These are phyloP conservation scores for Drosophila triauraria DNA, from an alignment of 1,140 invertebrate species.

Conservation along the genomic window DNA sequence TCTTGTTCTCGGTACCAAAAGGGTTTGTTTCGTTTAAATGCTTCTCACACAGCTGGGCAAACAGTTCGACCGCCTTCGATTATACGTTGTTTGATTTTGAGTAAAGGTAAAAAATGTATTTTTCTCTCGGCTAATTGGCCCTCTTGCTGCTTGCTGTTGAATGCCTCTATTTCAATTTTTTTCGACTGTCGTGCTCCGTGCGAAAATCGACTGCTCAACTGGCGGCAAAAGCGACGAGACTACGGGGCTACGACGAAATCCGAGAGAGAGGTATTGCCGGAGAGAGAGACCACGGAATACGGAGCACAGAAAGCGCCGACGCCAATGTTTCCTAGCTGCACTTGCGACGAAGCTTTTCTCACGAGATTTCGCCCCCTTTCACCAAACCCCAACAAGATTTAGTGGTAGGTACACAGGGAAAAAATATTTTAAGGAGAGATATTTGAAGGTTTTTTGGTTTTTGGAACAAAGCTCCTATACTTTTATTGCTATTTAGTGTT, in stretches of 20 bases:
- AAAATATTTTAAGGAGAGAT: background rate
- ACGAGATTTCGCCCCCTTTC: constrained; percentile 25
- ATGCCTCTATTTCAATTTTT: constrained; percentile 66
- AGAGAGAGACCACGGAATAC: constrained; percentile 11
- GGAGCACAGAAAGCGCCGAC: constrained; percentile 51
- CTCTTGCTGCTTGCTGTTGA: constrained; percentile 54
- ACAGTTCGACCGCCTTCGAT: constrained; percentile 30
- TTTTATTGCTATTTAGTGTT: too few relatives aligned
- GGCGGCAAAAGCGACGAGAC: constrained; percentile 48
- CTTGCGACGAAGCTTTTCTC: constrained; percentile 70
- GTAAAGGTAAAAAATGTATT: constrained; percentile 32
- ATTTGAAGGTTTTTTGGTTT: background rate
- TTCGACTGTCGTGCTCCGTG: constrained; percentile 71
- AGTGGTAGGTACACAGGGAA: constrained; percentile 10
- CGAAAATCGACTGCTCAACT: constrained; percentile 73
- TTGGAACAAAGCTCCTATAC: background rate
- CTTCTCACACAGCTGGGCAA: constrained; percentile 45
- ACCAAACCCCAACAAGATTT: constrained; percentile 7
- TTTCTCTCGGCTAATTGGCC: constrained; percentile 30
- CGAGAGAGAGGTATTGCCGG: constrained; percentile 24
- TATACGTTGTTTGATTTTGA: constrained; percentile 33
- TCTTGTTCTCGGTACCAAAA: constrained; percentile 46
- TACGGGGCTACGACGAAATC: constrained; percentile 25
- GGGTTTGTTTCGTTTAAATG: constrained; percentile 54
- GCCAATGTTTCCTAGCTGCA: constrained; percentile 60